These are phyloP conservation scores for Notolabrus celidotus DNA, from an alignment of 2,797 vertebrate genomes.

Conservation along the genomic window DNA sequence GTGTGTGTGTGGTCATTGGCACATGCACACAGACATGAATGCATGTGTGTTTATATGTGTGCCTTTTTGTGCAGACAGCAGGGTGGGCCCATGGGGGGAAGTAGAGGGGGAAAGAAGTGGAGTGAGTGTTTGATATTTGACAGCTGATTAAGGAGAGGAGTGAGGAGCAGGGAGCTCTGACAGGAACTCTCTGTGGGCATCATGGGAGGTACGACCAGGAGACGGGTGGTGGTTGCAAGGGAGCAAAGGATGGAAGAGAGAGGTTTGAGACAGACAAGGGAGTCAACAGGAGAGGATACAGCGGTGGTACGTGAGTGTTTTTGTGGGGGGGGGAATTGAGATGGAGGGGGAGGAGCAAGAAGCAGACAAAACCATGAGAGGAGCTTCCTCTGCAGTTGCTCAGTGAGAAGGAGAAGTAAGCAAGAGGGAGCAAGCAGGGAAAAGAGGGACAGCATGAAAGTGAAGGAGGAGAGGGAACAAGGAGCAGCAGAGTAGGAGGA, in stretches of 20 bases:
- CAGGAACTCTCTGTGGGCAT: slow-evolving; percentile 77
- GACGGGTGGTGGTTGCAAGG: slow-evolving; percentile 17
- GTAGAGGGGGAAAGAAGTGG: slow-evolving; percentile 47
- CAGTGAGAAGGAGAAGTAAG: slow-evolving; percentile 17
- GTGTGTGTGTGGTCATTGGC: slow-evolving; percentile 42
- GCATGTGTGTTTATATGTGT: not conserved
- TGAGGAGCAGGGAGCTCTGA: slow-evolving; percentile 82
- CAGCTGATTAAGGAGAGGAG: slow-evolving; percentile 86
- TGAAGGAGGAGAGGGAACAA: slow-evolving; percentile 31
- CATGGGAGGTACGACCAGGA: slow-evolving; percentile 63
- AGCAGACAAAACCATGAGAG: slow-evolving; percentile 26
- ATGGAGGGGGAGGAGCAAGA: slow-evolving; percentile 12
- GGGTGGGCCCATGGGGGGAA: slow-evolving; percentile 32
- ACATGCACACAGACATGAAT: not conserved
- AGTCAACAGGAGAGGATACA: slow-evolving; percentile 25
- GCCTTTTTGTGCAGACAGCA: slow-evolving; percentile 24
- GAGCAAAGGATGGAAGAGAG: slow-evolving; percentile 15
- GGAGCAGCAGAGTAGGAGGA: slow-evolving; percentile 43
- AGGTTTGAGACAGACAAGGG: slow-evolving; percentile 34
- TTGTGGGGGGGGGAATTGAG: slow-evolving; percentile 35
- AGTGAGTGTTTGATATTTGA: slow-evolving; percentile 84
- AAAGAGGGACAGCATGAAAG: slow-evolving; percentile 20
- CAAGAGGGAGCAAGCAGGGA: slow-evolving; percentile 11
- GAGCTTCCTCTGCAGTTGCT: slow-evolving; percentile 4
- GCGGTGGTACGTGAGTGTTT: slow-evolving; percentile 6